Conservation (phyloP, 2,888 invertebrate species). For the Callyntrura sp. region DNA sequence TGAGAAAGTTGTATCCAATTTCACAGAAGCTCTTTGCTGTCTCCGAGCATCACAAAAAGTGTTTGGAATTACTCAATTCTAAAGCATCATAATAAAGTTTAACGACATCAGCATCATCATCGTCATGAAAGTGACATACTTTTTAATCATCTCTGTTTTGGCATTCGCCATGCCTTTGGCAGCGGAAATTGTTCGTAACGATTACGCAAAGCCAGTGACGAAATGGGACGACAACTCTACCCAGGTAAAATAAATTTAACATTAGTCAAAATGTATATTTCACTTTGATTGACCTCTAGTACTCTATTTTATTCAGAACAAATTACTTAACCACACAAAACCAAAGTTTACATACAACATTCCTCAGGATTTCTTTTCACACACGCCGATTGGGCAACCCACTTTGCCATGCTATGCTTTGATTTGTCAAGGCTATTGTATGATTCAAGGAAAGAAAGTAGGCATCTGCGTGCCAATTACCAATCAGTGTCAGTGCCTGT, state of each 20-base stretch:
- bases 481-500: conserved; percentile 62
- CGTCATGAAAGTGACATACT: conserved; percentile 19
- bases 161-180: not conserved
- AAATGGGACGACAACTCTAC: not conserved
- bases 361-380: not conserved
- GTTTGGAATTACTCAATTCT: not conserved
- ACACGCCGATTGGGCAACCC: conserved; percentile 19
- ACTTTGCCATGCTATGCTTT: conserved; percentile 4
- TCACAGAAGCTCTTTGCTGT: no score
- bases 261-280: no score
- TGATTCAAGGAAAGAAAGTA: conserved; percentile 51
- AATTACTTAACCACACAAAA: not conserved
- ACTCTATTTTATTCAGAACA: not conserved
- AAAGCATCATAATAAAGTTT: not conserved
- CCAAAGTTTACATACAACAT: not conserved
- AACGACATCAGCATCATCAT: conserved; percentile 8
- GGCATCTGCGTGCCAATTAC: conserved; percentile 59
- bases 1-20: no score
- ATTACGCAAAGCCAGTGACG: not conserved
- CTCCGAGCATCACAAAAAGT: no score
- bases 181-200: not conserved
- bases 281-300: no score
- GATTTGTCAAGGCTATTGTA: conserved; percentile 61
- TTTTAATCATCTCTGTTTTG: not conserved
- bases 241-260: not conserved